Percentiles rank a stretch among this genome's conserved stretches.
phyloP scores from a whole-genome alignment of 2,888 invertebrate species.

The Azorinus chamasolen region DNA sequence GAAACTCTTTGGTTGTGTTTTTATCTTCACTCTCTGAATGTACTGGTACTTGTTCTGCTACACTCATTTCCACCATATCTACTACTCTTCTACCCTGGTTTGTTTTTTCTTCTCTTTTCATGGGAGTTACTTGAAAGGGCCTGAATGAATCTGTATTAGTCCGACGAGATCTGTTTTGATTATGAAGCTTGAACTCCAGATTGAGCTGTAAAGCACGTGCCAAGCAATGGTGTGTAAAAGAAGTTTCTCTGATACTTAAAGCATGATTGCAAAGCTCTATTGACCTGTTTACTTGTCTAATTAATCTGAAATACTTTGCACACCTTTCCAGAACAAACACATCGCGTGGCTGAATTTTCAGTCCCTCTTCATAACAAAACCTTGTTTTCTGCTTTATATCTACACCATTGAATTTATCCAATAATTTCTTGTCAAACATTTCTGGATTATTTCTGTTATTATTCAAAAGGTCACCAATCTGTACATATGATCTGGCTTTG shows the following conservation, averaged over 20 bases:
- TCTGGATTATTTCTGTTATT: not conserved
- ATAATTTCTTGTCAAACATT: too few species aligned
- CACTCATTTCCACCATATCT: too few species aligned
- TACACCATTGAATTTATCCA: not conserved
- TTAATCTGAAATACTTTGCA: conserved; percentile 35
- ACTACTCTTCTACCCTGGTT: too few species aligned
- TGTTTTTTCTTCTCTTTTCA: too few species aligned
- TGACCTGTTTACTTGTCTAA: conserved; percentile 3
- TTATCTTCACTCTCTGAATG: too few species aligned
- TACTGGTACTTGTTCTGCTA: too few species aligned
- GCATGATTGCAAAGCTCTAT: conserved; percentile 25
- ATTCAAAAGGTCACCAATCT: conserved; percentile 24
- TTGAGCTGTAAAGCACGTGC: conserved; percentile 33
- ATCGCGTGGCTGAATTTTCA: conserved; percentile 7
- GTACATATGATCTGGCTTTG: conserved; percentile 26
- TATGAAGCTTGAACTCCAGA: conserved; percentile 8
- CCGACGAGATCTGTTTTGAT: too few species aligned
- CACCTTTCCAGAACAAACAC: conserved; percentile 37
- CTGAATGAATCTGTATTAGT: too few species aligned
- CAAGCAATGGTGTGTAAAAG: conserved; percentile 27
- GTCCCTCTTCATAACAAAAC: conserved; percentile 16
- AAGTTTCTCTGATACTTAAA: conserved; percentile 22
- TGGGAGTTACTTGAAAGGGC: too few species aligned
- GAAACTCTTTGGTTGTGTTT: too few species aligned
- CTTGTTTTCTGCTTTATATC: conserved; percentile 1